These are phyloP conservation scores for Marmota monax DNA, from an alignment of 2,113 vertebrate genomes.

Conservation along the genomic window DNA sequence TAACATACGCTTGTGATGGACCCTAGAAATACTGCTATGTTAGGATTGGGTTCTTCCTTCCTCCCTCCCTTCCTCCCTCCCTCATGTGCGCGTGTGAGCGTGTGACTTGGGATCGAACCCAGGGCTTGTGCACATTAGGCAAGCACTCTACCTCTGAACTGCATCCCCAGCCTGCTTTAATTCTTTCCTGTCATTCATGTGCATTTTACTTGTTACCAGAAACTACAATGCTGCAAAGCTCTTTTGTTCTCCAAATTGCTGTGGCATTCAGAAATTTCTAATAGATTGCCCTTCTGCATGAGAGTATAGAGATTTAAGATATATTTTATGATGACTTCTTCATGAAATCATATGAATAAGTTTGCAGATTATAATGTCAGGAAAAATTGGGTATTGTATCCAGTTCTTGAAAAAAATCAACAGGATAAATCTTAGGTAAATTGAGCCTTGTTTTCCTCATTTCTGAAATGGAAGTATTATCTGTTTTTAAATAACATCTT, in stretches of 20 bases:
- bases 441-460: slow-evolving; percentile 30
- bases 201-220: neutral
- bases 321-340: neutral
- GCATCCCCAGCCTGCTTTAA: neutral
- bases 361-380: neutral
- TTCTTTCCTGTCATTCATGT: neutral
- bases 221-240: neutral
- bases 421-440: neutral
- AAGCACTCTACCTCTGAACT: too few relatives aligned
- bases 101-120: too few relatives aligned
- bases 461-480: neutral
- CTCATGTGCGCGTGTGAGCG: too few relatives aligned
- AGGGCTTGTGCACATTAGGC: too few relatives aligned
- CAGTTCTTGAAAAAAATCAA: slow-evolving; percentile 9
- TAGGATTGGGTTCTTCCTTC: slow-evolving; percentile 87
- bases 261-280: neutral
- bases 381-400: neutral
- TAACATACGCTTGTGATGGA: slow-evolving; percentile 88
- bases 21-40: slow-evolving; percentile 91
- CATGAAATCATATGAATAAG: neutral
- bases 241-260: slow-evolving; percentile 3
- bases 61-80: too few relatives aligned
- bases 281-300: neutral
- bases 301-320: neutral
- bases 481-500: neutral